Evolutionary conservation across 2,797 vertebrate genomes (phyloP).

Genomic region (Oophaga sylvatica): DNA sequence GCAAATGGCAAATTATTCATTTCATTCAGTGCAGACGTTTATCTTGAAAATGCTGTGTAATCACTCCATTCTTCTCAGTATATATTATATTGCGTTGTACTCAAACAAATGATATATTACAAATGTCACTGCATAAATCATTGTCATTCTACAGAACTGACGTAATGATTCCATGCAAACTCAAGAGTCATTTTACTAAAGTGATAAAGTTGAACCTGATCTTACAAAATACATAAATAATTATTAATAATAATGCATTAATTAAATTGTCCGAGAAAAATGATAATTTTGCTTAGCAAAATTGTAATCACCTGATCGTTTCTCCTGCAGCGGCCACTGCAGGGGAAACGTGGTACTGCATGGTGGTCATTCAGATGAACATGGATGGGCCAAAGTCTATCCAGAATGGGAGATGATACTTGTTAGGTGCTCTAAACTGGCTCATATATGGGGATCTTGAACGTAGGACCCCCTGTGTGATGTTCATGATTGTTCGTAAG

Average conservation of each 20-base stretch:
- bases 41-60: background rate
- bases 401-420: too few relatives aligned
- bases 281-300: background rate
- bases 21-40: background rate
- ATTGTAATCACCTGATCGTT: background rate
- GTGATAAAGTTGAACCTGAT: background rate
- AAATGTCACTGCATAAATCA: background rate
- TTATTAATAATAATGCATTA: background rate
- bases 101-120: background rate
- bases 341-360: background rate
- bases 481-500: background rate
- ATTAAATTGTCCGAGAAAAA: background rate
- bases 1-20: conserved; percentile 10
- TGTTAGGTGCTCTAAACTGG: too few relatives aligned
- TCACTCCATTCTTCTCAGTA: background rate
- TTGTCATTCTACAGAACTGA: background rate
- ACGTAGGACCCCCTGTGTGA: background rate
- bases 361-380: background rate
- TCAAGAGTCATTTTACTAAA: background rate
- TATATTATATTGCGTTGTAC: background rate
- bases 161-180: background rate
- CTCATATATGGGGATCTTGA: background rate
- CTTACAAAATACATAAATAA: background rate
- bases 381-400: too few relatives aligned
- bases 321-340: background rate